These are phyloP conservation scores for Drosophila atripex DNA, from an alignment of 2,888 invertebrate genomes.

Conservation along the genomic window DNA sequence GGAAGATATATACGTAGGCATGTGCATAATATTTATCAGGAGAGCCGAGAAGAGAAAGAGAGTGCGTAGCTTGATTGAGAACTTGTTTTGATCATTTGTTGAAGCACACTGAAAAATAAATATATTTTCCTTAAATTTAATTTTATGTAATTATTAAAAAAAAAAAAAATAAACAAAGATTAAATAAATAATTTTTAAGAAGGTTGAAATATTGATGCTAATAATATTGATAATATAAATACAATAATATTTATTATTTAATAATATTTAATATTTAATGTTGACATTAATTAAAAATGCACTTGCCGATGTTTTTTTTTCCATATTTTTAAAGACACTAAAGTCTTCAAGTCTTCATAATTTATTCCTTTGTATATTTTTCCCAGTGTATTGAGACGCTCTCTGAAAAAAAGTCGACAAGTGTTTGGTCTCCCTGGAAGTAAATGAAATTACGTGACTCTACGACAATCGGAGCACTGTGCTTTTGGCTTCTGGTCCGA, in stretches of 20 bases:
- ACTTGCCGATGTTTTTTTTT: too few relatives aligned
- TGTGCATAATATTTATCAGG: not conserved
- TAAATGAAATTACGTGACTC: conserved; percentile 53
- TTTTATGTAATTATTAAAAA: too few relatives aligned
- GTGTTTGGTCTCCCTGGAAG: conserved; percentile 54
- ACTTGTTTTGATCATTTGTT: conserved; percentile 35
- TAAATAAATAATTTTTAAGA: too few relatives aligned
- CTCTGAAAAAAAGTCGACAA: conserved; percentile 31
- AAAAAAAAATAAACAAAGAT: too few relatives aligned
- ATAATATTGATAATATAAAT: too few relatives aligned
- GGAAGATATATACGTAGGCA: not conserved
- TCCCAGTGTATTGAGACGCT: not conserved
- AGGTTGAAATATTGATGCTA: too few relatives aligned
- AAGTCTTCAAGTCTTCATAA: too few relatives aligned
- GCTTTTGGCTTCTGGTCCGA: conserved; percentile 63
- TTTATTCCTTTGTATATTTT: not conserved
- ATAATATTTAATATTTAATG: too few relatives aligned
- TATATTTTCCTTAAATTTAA: too few relatives aligned
- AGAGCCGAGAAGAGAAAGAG: not conserved
- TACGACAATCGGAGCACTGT: conserved; percentile 47
- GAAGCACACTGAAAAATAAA: not conserved
- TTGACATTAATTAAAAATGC: too few relatives aligned
- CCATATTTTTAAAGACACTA: too few relatives aligned
- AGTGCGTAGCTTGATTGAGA: conserved; percentile 2
- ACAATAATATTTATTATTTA: too few relatives aligned